These are phyloP conservation scores for Agelas oroides DNA, from an alignment of 37 sponge, comb jelly and placozoan genomes.

Conservation along the genomic window DNA sequence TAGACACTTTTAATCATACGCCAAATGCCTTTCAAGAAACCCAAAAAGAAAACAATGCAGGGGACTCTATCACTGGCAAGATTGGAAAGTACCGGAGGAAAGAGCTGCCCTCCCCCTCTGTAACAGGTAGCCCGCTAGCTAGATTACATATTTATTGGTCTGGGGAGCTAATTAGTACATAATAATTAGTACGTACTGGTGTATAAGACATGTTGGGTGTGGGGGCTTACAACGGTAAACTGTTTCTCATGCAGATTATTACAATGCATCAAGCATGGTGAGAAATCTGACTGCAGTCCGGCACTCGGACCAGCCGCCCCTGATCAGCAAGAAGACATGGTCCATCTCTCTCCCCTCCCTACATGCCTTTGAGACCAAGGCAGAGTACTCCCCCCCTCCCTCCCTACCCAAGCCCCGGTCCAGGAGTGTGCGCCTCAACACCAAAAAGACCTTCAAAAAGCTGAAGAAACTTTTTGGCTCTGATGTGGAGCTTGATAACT, in stretches of 20 bases:
- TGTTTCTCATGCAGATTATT: not conserved
- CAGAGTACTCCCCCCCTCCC: slow-evolving; percentile 41
- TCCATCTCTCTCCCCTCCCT: slow-evolving; percentile 69
- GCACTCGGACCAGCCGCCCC: slow-evolving; percentile 25
- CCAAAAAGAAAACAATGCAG: too few species aligned
- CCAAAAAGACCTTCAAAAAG: slow-evolving; percentile 41
- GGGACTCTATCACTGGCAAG: not conserved
- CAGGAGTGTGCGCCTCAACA: slow-evolving; percentile 51
- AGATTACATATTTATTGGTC: not conserved
- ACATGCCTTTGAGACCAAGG: not conserved
- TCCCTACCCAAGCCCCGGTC: slow-evolving; percentile 58
- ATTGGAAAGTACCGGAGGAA: not conserved
- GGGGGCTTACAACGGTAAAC: not conserved
- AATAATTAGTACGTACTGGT: not conserved
- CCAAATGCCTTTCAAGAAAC: too few species aligned
- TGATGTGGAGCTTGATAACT: slow-evolving; percentile 49
- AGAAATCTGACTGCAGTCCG: slow-evolving; percentile 37
- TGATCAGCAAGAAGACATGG: slow-evolving; percentile 1
- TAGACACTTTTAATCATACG: too few species aligned
- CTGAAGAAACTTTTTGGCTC: slow-evolving; percentile 46
- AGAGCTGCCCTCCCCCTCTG: not conserved
- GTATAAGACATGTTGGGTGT: not conserved
- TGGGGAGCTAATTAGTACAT: not conserved
- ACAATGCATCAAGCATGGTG: slow-evolving; percentile 20
- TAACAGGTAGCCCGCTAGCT: not conserved